Base-by-base conservation (phyloP, 2,888 invertebrate species). In the Exocentrus adspersus region DNA sequence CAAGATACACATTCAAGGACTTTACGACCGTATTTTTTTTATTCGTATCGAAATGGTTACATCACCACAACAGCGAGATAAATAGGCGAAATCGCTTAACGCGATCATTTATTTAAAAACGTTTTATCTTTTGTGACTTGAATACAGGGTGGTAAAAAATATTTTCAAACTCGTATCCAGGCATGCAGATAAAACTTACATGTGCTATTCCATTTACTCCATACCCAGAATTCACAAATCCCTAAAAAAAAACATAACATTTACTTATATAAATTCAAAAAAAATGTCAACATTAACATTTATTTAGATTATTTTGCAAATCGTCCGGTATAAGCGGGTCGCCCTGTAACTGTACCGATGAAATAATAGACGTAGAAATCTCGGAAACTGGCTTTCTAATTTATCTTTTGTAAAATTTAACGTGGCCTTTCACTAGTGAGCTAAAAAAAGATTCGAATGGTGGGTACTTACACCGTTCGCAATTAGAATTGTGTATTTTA, bases 161-260 rank as follows among this genome's bases (percentile, higher is more conserved):
- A n/a, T n/a, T n/a, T n/a, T n/a, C n/a, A n/a, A n/a, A n/a, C n/a
- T n/a, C n/a, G n/a, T n/a, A n/a, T n/a, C n/a, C n/a, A n/a, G n/a
- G n/a, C n/a, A n/a, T n/a, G n/a, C 57, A 62, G 56, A 16, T 58
- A 54, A 51, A 60, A 82, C 84, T 84, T 82, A 85, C 85, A 77
- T 95, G 94, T 80, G 94, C 94, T 81, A 96, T 95, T 79, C 97
- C 97, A 84, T 98, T 98, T 73, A 97, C 96, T 79, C 96, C 95
- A 83, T 97, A 98, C 73, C 97, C 97, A 79, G 97, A 97, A 89
- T 97, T 98, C 74, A 98, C 97, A 84, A 98, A 98, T 78, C 97
- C 97, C 91, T 92, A 82, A 64, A 84, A 86, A 77, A 67, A 72
- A 64, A 67, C 69, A 52, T 50, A 54, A 21, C 57, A 66, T 53